phyloP scores from a whole-genome alignment of 2,797 vertebrate genomes.

The Scomberomorus guttatus region DNA sequence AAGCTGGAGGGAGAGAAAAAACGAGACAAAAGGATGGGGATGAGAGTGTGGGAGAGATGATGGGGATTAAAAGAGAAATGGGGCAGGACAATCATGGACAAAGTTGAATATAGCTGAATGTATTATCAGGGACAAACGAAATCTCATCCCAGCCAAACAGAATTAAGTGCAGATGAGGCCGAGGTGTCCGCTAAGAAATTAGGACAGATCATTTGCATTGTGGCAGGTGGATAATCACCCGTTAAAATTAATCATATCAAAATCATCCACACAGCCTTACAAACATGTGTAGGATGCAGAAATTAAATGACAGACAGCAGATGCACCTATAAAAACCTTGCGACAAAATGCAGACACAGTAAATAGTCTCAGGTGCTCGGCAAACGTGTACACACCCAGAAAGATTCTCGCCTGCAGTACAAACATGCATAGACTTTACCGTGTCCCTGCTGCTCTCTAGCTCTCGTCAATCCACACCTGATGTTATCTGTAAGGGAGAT shows the following conservation, averaged over 20 bases:
- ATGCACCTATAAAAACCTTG: conserved; percentile 69
- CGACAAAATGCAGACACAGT: conserved; percentile 53
- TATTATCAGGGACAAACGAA: conserved; percentile 45
- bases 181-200: conserved; percentile 51
- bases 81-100: conserved; percentile 58
- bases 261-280: conserved; percentile 46
- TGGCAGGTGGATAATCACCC: conserved; percentile 73
- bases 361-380: conserved; percentile 59
- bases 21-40: conserved; percentile 56
- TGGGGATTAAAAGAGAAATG: conserved; percentile 67
- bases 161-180: conserved; percentile 45
- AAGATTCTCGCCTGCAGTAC: conserved; percentile 54
- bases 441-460: conserved; percentile 59
- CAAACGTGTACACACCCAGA: conserved; percentile 44
- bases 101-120: conserved; percentile 49
- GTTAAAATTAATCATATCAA: conserved; percentile 66
- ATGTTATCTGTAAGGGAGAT: conserved; percentile 87
- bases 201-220: conserved; percentile 65
- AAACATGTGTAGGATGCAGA: conserved; percentile 54
- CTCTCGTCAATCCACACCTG: conserved; percentile 79
- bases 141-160: conserved; percentile 20
- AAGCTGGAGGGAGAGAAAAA: conserved; percentile 57
- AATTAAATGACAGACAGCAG: conserved; percentile 67
- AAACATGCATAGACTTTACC: conserved; percentile 63
- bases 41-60: conserved; percentile 70